Evolutionary conservation across 2,113 vertebrate genomes (phyloP).

Genomic region (Irena cyanogastra): DNA sequence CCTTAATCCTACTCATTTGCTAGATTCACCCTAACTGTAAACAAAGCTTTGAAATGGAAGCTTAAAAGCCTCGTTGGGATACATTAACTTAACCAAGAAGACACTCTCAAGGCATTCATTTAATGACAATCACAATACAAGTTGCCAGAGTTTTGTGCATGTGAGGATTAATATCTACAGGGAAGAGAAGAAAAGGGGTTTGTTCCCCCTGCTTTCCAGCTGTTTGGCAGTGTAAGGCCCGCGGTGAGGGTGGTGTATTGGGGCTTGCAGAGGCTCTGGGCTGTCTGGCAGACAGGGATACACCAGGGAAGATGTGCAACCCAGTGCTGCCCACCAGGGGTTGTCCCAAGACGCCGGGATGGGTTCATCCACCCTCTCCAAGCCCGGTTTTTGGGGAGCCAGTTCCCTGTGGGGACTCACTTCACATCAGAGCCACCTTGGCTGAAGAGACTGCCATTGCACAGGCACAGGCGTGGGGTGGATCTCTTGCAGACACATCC

Average conservation of each 20-base stretch:
- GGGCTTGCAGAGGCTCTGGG: background rate
- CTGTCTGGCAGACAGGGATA: background rate
- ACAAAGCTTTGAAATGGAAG: slow-evolving; percentile 63
- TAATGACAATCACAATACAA: slow-evolving; percentile 34
- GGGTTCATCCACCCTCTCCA: accelerated
- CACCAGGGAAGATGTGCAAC: background rate
- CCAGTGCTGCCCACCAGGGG: background rate
- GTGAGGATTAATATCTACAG: background rate
- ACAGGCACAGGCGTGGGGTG: background rate
- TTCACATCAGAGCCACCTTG: background rate
- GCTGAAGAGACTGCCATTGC: background rate
- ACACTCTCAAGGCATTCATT: slow-evolving; percentile 48
- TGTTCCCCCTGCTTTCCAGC: background rate
- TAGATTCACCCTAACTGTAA: slow-evolving; percentile 62
- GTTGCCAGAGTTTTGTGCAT: background rate
- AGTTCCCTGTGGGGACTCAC: background rate
- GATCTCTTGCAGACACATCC: background rate
- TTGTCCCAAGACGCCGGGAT: accelerated
- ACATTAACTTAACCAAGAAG: slow-evolving; percentile 64
- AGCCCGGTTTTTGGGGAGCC: background rate
- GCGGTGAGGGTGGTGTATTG: background rate
- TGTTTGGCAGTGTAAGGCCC: background rate
- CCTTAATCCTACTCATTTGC: slow-evolving; percentile 71
- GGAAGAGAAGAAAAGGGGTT: background rate
- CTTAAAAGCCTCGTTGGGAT: slow-evolving; percentile 46